A percentile compares a stretch with the other conserved stretches of the same genome.
These are phyloP conservation scores for Escarpia spicata DNA, from an alignment of 2,888 invertebrate species.

Conservation along the genomic window DNA sequence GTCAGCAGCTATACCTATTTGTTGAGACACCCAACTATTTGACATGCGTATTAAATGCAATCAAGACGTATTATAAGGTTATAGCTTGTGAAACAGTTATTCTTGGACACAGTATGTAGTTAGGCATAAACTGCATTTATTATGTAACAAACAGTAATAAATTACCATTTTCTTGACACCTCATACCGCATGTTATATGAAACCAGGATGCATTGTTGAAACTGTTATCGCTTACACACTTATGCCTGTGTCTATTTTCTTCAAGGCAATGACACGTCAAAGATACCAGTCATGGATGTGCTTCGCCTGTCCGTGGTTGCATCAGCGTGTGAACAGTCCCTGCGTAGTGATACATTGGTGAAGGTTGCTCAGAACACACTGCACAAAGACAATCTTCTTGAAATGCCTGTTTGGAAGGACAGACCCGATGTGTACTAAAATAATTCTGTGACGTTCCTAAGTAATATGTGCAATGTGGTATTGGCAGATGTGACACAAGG, in stretches of 20 bases:
- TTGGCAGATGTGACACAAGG: not conserved
- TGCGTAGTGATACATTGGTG: constrained; percentile 16
- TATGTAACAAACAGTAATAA: not conserved
- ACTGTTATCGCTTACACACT: not conserved
- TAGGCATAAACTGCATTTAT: not conserved
- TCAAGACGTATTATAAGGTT: not conserved
- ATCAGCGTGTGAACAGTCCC: not conserved
- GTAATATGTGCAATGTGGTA: too few species aligned
- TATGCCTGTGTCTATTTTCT: not conserved
- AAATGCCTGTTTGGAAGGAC: constrained; percentile 2
- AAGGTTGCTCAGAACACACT: not conserved
- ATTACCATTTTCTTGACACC: not conserved
- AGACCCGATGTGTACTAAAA: not conserved
- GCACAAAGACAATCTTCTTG: not conserved
- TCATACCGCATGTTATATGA: not conserved
- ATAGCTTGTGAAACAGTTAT: not conserved
- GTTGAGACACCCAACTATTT: too few species aligned
- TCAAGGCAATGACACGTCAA: not conserved
- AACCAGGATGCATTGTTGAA: not conserved
- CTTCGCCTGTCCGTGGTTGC: not conserved
- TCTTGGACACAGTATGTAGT: not conserved
- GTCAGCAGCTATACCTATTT: too few species aligned
- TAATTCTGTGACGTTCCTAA: not conserved
- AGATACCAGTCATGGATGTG: not conserved
- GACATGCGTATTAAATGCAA: too few species aligned